phyloP scores from a whole-genome alignment of 2,888 invertebrate genomes.

The Mimachlamys varia region DNA sequence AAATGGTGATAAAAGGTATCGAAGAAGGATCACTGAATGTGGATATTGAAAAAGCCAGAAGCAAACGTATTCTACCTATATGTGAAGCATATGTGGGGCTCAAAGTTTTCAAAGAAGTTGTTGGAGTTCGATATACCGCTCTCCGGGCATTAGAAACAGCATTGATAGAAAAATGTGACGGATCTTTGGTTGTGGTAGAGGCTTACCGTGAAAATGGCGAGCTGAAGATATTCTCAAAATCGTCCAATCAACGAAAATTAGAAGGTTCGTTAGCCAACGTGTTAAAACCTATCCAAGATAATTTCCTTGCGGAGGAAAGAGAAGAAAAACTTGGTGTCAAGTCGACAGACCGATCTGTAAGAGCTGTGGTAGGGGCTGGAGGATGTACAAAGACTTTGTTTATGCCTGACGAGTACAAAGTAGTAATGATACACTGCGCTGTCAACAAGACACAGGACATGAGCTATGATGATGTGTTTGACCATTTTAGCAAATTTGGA shows the following conservation, averaged over 20 bases:
- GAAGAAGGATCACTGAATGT: slow-evolving; percentile 44
- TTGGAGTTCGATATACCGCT: slow-evolving; percentile 58
- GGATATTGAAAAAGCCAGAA: slow-evolving; percentile 54
- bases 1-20: slow-evolving; percentile 57
- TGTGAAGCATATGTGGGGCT: slow-evolving; percentile 60
- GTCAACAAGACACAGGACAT: slow-evolving; percentile 40
- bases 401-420: slow-evolving; percentile 66
- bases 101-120: slow-evolving; percentile 61
- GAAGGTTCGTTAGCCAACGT: neutral
- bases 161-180: neutral
- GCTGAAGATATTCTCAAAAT: neutral
- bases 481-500: slow-evolving; percentile 29
- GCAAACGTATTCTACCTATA: slow-evolving; percentile 53
- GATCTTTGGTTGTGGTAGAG: slow-evolving; percentile 6
- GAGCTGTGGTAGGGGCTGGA: slow-evolving; percentile 51
- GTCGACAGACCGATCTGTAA: neutral
- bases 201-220: slow-evolving; percentile 32
- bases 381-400: slow-evolving; percentile 69
- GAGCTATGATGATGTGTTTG: slow-evolving; percentile 41
- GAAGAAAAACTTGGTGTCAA: slow-evolving; percentile 36
- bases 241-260: neutral
- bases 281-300: slow-evolving; percentile 18
- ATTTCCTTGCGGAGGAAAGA: slow-evolving; percentile 18
- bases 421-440: slow-evolving; percentile 51
- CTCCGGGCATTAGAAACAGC: neutral